phyloP scores from a whole-genome alignment of 2,888 invertebrate genomes.

The Epirrita christyi region DNA sequence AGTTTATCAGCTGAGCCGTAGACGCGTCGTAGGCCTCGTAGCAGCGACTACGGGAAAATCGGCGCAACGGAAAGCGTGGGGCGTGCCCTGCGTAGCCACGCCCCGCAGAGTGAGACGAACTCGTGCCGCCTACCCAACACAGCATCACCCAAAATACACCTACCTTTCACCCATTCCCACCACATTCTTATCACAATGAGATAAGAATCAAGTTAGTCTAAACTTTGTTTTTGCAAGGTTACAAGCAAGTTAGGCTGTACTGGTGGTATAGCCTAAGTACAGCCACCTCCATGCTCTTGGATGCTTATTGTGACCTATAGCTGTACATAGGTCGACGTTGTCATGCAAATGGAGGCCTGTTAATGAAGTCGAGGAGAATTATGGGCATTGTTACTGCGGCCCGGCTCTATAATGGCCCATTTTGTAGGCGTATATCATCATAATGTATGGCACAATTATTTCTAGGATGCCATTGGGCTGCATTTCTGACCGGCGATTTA shows the following conservation, averaged over 20 bases:
- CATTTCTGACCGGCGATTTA: slow-evolving; percentile 62
- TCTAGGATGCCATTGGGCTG: slow-evolving; percentile 65
- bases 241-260: slow-evolving; percentile 36
- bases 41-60: slow-evolving; percentile 47
- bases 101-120: slow-evolving; percentile 67
- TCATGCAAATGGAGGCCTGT: slow-evolving; percentile 84
- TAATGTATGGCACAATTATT: slow-evolving; percentile 79
- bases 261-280: slow-evolving; percentile 52
- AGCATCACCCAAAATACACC: slow-evolving; percentile 48
- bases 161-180: slow-evolving; percentile 43
- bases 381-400: slow-evolving; percentile 81
- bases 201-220: slow-evolving; percentile 9
- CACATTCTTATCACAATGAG: slow-evolving; percentile 14
- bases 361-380: slow-evolving; percentile 83
- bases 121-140: slow-evolving; percentile 70
- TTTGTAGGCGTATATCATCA: slow-evolving; percentile 78
- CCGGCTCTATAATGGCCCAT: slow-evolving; percentile 77
- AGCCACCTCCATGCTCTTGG: slow-evolving; percentile 56
- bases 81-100: slow-evolving; percentile 70
- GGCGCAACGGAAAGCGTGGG: slow-evolving; percentile 51
- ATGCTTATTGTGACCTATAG: slow-evolving; percentile 66
- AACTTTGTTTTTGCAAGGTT: slow-evolving; percentile 3
- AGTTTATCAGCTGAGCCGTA: slow-evolving; percentile 27
- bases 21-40: slow-evolving; percentile 37
- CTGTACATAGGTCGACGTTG: slow-evolving; percentile 67